Conservation (phyloP, 2,888 invertebrate species). For the Lasioglossum marginatum region DNA sequence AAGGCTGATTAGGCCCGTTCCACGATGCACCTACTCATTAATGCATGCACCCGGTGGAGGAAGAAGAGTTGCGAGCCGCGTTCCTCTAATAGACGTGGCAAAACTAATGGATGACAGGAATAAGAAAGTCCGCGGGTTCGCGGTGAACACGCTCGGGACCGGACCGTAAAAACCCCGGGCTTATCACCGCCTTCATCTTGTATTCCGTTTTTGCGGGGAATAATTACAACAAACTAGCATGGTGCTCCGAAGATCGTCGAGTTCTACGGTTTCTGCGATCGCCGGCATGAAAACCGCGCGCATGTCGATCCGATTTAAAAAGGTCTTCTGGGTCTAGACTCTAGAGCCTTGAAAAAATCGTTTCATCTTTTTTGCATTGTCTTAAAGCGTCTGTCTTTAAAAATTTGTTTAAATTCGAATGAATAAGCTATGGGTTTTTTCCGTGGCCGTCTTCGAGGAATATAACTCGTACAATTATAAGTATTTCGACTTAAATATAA, state of each 20-base stretch:
- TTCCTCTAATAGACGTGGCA: constrained; percentile 65
- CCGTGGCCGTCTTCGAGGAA: no score
- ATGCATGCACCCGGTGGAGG: constrained; percentile 47
- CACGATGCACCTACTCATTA: constrained; percentile 64
- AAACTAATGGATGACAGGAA: constrained; percentile 66
- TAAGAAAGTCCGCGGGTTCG: constrained; percentile 58
- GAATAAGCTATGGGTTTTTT: no score
- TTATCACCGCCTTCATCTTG: constrained; percentile 62
- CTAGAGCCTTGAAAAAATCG: not conserved
- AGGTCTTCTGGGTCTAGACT: no score
- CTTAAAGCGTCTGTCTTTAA: no score
- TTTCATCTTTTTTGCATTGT: not conserved
- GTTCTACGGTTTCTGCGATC: constrained; percentile 26
- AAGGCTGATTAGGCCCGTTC: constrained; percentile 54
- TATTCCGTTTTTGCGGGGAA: constrained; percentile 57
- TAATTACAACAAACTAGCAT: constrained; percentile 58
- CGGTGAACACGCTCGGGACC: constrained; percentile 12
- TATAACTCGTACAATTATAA: no score
- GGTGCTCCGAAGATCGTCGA: not conserved
- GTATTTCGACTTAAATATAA: no score
- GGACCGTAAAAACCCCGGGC: constrained; percentile 36
- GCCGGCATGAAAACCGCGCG: constrained; percentile 16
- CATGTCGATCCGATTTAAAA: not conserved
- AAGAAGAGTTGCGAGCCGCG: constrained; percentile 53
- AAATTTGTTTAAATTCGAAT: no score